Percentiles rank a stretch among this genome's conserved stretches.
These are phyloP conservation scores for Macaca nemestrina DNA, from an alignment of 2,113 vertebrate genomes.

Conservation along the genomic window DNA sequence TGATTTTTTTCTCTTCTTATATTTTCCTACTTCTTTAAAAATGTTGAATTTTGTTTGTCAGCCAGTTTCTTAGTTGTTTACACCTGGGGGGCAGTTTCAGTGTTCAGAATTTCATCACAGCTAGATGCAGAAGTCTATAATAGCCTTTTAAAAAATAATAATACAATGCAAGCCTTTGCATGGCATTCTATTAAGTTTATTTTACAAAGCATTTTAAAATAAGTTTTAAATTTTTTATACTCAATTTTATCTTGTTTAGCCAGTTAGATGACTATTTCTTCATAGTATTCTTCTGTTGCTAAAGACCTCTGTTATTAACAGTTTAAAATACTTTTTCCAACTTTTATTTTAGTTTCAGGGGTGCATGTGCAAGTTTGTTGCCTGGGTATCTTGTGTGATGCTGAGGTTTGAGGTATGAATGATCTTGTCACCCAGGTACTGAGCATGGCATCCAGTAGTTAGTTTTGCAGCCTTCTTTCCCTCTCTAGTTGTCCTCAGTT, in stretches of 20 bases:
- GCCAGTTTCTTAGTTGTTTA: conserved; percentile 30
- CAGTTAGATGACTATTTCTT: background rate
- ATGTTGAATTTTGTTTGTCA: background rate
- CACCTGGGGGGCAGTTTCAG: background rate
- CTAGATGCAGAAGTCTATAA: background rate
- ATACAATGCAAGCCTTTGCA: conserved; percentile 84
- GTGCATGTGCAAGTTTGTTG: too few species aligned
- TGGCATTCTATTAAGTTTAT: conserved; percentile 82
- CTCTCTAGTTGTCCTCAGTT: too few species aligned
- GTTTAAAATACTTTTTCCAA: background rate
- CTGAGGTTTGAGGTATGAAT: too few species aligned
- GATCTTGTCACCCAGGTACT: too few species aligned
- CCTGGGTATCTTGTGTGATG: too few species aligned
- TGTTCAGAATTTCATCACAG: background rate
- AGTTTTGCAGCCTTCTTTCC: too few species aligned
- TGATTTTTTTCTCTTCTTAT: background rate
- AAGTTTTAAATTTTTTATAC: background rate
- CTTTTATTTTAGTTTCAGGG: too few species aligned
- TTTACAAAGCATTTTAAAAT: background rate
- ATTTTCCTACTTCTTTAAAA: conserved; percentile 21
- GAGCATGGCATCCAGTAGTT: too few species aligned
- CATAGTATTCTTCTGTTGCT: background rate
- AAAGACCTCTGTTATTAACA: background rate
- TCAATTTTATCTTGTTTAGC: background rate
- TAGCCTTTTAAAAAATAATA: conserved; percentile 64